Base-by-base conservation (phyloP, 2,113 vertebrate genomes). In the Monarcha castaneiventris region DNA sequence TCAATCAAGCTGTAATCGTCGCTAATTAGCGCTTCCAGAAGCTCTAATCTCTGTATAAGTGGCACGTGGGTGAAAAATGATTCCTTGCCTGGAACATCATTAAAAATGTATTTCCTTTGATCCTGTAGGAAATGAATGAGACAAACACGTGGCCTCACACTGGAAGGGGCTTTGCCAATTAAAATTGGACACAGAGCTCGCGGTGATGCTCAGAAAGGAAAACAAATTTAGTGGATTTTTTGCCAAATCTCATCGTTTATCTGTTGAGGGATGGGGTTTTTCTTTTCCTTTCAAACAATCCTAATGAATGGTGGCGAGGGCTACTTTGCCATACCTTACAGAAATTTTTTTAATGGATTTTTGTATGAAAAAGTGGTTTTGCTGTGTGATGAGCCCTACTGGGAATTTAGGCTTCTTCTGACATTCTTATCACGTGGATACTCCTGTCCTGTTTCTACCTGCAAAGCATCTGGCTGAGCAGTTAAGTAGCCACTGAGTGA, bases 21-120 rank as follows among this genome's bases (percentile, higher is more conserved):
- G 46, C 61, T 94, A 95, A 96, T 96, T 92, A 94, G 79, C 44
- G 12, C 75, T 68, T 66, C 39, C 55, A 86, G 82, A 35, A 87
- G 84, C 89, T 92, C 46, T 77, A 81, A 87, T 94, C 85, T 94
- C 63, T 86, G 51, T 39, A 3, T 63, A 71, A 51, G 51, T 7
- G 1, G 49, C 84, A 71, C 9, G 75, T 79, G 61, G 62, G 51
- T 94, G 92, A 81, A 81, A 89, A 93, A 88, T 63, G 35, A 77
- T 41, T 80, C 88, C 64, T 91, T 91, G 72, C 56, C 52, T 93
- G 11, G 49, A 89, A 90, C 74, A n/a, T 49, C 67, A 95, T 95
- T 92, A 96, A 92, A 94, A 90, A 84, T 78, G 59, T 51, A 89
- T 95, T 94, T 81, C 72, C 29, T 86, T 88, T 96, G 85, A 68